Evolutionary conservation across 2,113 vertebrate genomes (phyloP), one percentile per base, ranked within the genome.

Genomic region (Varanus komodoensis): DNA sequence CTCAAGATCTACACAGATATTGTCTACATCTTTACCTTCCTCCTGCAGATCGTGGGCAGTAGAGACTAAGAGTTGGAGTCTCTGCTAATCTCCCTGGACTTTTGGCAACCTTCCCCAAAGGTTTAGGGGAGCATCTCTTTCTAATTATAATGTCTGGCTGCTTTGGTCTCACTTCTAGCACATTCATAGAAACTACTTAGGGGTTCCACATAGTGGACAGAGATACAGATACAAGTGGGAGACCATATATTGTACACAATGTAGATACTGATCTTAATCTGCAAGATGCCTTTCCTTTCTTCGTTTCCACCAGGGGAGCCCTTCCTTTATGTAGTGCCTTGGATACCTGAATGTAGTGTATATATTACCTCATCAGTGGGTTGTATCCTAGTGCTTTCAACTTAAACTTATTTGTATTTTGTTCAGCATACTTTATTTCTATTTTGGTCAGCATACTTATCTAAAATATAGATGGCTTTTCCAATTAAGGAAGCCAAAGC

Each of bases 1-100:
- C 97, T 99, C 67, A 98, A 98, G 74, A 98, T 99, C 93, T 99
- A 99, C 95, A 98, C 98, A 0, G 98, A 99, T 89, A 98, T 99
- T 0, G 80, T 99, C 89, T 98, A 99, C 92, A 99, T 99, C 95
- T 99, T 99, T 92, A 97, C 98, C 84, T 98, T 98, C 94, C 95
- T 99, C 83, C 96, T 99, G 90, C 98, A 99, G 96, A 89, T 99
- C 3, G 91, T 98, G 8, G 98, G 99, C 74, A 95, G 96, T n/a
- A 94, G 96, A 88, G 92, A 96, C 25, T 89, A 89, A 19, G 17
- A 52, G 38, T 8, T 8, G 25, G 54, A 67, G 38, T 23, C 3
- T 38, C 29, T 71, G 69, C 68, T 2, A 11, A 8, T 74, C 9
- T 87, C 23, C 44, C 64, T 61, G 54, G 69, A 82, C 80, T 82